phyloP scores from a whole-genome alignment of 2,113 vertebrate species.

The Cephalopterus ornatus region DNA sequence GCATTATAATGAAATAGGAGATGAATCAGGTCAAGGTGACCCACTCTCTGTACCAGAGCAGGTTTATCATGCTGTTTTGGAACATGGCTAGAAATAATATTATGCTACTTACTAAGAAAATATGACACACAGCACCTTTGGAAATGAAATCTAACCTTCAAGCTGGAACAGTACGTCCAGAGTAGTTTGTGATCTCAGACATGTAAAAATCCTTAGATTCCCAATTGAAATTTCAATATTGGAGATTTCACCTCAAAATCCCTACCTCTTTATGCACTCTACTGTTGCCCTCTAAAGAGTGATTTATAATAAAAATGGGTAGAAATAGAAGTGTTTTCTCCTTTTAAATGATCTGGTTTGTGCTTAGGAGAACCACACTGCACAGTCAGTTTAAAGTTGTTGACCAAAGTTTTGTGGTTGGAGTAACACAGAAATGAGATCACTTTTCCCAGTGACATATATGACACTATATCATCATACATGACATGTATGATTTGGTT shows the following conservation, averaged over 20 bases:
- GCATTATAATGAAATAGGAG: background rate
- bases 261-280: background rate
- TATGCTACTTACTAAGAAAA: background rate
- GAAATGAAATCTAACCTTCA: background rate
- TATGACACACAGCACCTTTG: background rate
- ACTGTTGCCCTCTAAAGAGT: background rate
- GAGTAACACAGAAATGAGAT: background rate
- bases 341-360: background rate
- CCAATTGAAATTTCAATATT: background rate
- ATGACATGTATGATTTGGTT: rapidly evolving
- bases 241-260: background rate
- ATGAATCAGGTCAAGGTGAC: background rate
- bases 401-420: background rate
- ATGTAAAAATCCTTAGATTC: background rate
- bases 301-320: background rate
- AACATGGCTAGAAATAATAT: background rate
- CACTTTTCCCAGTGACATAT: background rate
- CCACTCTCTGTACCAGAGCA: background rate
- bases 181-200: background rate
- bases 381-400: background rate
- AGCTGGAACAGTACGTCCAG: background rate
- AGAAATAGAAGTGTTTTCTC: background rate
- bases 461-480: no score
- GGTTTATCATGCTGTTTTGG: background rate
- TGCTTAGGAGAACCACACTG: background rate